phyloP scores from a whole-genome alignment of 2,113 vertebrate species.

The Sitta europaea region DNA sequence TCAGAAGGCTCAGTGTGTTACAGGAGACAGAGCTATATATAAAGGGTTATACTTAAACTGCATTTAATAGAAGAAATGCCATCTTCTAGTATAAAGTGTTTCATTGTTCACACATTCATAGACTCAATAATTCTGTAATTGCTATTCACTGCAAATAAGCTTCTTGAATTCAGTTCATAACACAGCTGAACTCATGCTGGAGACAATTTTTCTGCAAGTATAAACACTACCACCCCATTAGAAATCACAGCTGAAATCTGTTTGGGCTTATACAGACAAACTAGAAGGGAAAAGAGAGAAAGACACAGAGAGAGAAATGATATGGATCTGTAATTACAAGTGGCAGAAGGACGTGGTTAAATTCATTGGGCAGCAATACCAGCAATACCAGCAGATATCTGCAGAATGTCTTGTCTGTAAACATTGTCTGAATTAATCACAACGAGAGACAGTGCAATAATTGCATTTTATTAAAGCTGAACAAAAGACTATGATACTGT shows the following conservation, averaged over 20 bases:
- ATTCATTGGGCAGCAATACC: not conserved
- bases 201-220: slow-evolving; percentile 11
- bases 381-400: not conserved
- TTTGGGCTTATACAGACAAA: not conserved
- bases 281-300: not conserved
- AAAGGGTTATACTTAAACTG: not conserved
- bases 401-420: not conserved
- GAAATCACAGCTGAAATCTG: not conserved
- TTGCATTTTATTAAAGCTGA: slow-evolving; percentile 23
- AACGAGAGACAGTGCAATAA: slow-evolving; percentile 8
- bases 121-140: not conserved
- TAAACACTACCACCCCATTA: not conserved
- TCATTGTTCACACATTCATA: not conserved
- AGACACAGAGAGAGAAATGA: not conserved
- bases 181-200: not conserved
- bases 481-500: not conserved
- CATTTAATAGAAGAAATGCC: not conserved
- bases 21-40: not conserved
- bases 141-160: slow-evolving; percentile 3
- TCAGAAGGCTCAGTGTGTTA: not conserved
- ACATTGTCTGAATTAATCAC: slow-evolving; percentile 23
- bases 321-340: slow-evolving; percentile 45
- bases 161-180: not conserved
- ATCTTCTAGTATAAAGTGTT: not conserved
- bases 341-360: not conserved